A percentile compares a stretch with the other conserved stretches of the same genome.
These are phyloP conservation scores for Hoplostethus atlanticus DNA, from an alignment of 2,797 vertebrate species.

Conservation along the genomic window DNA sequence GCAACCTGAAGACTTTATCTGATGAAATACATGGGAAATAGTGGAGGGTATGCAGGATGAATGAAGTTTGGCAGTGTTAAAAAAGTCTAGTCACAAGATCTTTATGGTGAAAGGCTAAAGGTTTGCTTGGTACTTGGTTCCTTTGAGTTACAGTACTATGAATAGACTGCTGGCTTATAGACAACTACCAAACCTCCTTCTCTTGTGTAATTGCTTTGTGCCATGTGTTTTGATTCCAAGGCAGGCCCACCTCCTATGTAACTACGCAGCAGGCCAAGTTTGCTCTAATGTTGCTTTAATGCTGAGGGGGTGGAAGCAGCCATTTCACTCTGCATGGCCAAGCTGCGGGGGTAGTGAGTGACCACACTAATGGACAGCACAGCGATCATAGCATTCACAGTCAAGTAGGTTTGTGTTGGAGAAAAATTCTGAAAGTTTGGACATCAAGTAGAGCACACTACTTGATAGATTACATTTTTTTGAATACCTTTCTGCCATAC, in stretches of 20 bases:
- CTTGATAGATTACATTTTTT: too few relatives aligned
- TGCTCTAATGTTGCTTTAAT: conserved; percentile 36
- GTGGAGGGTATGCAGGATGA: conserved; percentile 20
- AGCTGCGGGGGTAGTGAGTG: conserved; percentile 30
- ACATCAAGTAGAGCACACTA: neutral
- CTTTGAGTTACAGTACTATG: conserved; percentile 46
- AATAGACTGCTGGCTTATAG: conserved; percentile 36
- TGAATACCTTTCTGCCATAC: too few relatives aligned
- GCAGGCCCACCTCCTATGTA: conserved; percentile 20
- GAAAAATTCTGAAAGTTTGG: conserved; percentile 3
- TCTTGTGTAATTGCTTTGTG: conserved; percentile 40
- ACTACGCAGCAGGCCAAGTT: conserved; percentile 22
- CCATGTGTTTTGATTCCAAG: conserved; percentile 38
- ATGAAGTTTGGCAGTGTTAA: conserved; percentile 45
- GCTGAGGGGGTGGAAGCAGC: conserved; percentile 29
- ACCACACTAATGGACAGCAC: conserved; percentile 35
- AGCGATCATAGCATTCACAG: conserved; percentile 19
- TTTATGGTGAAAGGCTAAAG: conserved; percentile 35
- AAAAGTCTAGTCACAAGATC: conserved; percentile 53
- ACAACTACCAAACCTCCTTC: conserved; percentile 18
- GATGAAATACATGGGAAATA: conserved; percentile 74
- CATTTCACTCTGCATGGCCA: conserved; percentile 26
- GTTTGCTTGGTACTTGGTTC: conserved; percentile 23
- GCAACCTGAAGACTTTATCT: conserved; percentile 63
- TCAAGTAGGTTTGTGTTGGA: conserved; percentile 18